Conservation (phyloP, 2,113 vertebrate genomes). For the Puma concolor region DNA sequence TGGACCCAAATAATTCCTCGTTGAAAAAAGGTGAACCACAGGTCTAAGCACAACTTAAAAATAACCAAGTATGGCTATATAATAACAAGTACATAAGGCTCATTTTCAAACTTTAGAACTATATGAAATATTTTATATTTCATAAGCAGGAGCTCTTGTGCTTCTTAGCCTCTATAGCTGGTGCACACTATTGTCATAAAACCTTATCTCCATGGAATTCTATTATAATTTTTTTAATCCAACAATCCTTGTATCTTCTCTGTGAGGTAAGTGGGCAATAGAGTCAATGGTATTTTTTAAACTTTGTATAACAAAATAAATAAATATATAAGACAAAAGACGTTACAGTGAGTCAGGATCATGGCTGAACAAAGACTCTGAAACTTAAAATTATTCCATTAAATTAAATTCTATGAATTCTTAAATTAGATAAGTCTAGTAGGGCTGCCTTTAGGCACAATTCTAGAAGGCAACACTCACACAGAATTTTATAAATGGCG, state of each 20-base stretch:
- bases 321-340: neutral
- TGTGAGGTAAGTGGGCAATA: slow-evolving; percentile 15
- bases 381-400: slow-evolving; percentile 50
- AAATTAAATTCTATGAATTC: slow-evolving; percentile 22
- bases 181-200: neutral
- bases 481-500: neutral
- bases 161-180: slow-evolving; percentile 22
- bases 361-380: slow-evolving; percentile 42
- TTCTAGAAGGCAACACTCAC: slow-evolving; percentile 12
- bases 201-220: slow-evolving; percentile 39
- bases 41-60: slow-evolving; percentile 22
- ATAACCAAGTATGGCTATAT: neutral
- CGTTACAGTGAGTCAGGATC: neutral
- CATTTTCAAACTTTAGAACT: slow-evolving; percentile 24
- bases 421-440: slow-evolving; percentile 38
- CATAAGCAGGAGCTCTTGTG: slow-evolving; percentile 27
- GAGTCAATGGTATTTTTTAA: slow-evolving; percentile 8
- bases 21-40: slow-evolving; percentile 24
- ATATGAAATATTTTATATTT: neutral
- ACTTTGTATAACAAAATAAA: slow-evolving; percentile 48
- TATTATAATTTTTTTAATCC: slow-evolving; percentile 18
- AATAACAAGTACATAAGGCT: neutral
- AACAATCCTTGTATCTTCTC: slow-evolving; percentile 40
- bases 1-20: neutral
- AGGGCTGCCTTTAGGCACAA: neutral